Percentiles rank a stretch among this genome's conserved stretches.
Evolutionary conservation across 2,113 vertebrate species (phyloP).

Genomic region (Zosterops japonicus): DNA sequence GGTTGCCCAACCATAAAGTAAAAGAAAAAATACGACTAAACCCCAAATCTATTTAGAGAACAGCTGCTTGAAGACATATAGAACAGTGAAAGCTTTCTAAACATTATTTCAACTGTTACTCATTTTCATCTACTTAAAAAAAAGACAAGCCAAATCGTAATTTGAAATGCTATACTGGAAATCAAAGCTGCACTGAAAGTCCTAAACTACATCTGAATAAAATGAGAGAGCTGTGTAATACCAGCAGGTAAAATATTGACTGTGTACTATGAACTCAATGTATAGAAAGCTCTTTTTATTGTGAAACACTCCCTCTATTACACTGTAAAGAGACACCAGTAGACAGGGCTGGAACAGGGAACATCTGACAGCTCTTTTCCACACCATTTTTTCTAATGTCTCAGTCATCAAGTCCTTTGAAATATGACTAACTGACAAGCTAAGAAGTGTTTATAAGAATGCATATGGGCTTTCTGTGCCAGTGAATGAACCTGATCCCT

Average conservation of each 20-base stretch:
- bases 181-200: slow-evolving; percentile 25
- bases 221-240: not conserved
- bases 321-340: not conserved
- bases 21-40: not conserved
- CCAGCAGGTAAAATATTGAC: slow-evolving; percentile 26
- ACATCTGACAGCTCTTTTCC: slow-evolving; percentile 8
- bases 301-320: slow-evolving; percentile 10
- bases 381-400: not conserved
- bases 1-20: not conserved
- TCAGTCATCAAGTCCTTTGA: not conserved
- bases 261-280: not conserved
- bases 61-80: not conserved
- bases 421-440: not conserved
- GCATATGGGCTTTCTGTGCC: not conserved
- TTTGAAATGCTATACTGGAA: not conserved
- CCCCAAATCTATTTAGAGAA: not conserved
- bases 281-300: not conserved
- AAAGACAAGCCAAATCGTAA: slow-evolving; percentile 30
- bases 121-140: slow-evolving; percentile 12
- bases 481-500: not conserved
- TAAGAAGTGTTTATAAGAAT: not conserved
- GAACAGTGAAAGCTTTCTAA: slow-evolving; percentile 8
- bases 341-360: not conserved
- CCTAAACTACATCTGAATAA: slow-evolving; percentile 4
- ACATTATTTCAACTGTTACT: slow-evolving; percentile 26